Percentiles rank a stretch among this genome's conserved stretches.
These are phyloP conservation scores for Erpetoichthys calabaricus DNA, from an alignment of 2,797 vertebrate genomes.

Conservation along the genomic window DNA sequence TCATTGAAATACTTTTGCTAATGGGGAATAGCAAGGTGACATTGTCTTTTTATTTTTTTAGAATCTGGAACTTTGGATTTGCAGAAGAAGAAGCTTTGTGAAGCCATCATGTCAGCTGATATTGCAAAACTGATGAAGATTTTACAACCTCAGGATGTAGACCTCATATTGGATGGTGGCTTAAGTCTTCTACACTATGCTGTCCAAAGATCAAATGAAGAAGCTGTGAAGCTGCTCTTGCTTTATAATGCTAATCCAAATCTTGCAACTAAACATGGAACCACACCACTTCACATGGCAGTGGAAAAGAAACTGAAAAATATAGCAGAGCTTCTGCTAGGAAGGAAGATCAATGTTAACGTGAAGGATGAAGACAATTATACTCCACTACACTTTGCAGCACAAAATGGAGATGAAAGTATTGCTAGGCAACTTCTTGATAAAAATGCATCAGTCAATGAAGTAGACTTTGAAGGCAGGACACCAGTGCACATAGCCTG, in stretches of 20 bases:
- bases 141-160: slow-evolving; percentile 91
- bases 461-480: slow-evolving; percentile 81
- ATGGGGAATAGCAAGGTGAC: background rate
- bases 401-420: slow-evolving; percentile 80
- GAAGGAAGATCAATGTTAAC: slow-evolving; percentile 75
- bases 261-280: slow-evolving; percentile 63
- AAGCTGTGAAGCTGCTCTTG: slow-evolving; percentile 86
- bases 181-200: slow-evolving; percentile 79
- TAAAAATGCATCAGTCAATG: slow-evolving; percentile 59
- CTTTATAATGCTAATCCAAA: slow-evolving; percentile 85
- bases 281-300: slow-evolving; percentile 80
- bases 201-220: slow-evolving; percentile 70
- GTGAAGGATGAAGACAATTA: slow-evolving; percentile 92
- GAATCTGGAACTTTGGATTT: slow-evolving; percentile 70
- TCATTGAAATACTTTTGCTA: background rate
- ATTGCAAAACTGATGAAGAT: slow-evolving; percentile 91
- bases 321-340: slow-evolving; percentile 69
- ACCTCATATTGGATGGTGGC: slow-evolving; percentile 73
- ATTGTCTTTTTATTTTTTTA: slow-evolving; percentile 20
- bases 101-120: slow-evolving; percentile 78
- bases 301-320: slow-evolving; percentile 66
- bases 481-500: slow-evolving; percentile 83
- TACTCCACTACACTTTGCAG: slow-evolving; percentile 88
- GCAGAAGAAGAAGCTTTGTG: slow-evolving; percentile 79
- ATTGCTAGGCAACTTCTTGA: slow-evolving; percentile 79